phyloP scores from a whole-genome alignment of 2,113 vertebrate species.

The Tachysurus fulvidraco region DNA sequence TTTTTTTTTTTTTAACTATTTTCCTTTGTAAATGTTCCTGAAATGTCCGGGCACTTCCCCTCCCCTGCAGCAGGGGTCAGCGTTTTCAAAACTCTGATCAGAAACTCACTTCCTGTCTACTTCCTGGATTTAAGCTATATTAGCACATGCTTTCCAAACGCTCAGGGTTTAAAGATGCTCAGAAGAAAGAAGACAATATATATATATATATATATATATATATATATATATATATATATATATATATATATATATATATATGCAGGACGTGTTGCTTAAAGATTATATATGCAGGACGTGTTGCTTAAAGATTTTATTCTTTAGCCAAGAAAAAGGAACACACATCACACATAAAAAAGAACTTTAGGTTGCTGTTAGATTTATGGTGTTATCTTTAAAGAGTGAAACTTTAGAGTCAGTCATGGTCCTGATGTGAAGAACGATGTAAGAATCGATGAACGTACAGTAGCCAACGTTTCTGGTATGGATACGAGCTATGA shows the following conservation, averaged over 20 bases:
- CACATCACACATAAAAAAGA: background rate
- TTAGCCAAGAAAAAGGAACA: background rate
- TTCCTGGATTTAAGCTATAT: background rate
- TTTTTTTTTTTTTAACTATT: too few species aligned
- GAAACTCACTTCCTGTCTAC: background rate
- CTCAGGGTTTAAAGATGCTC: background rate
- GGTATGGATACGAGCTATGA: background rate
- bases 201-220: too few species aligned
- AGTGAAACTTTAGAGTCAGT: background rate
- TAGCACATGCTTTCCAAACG: background rate
- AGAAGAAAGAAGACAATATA: background rate
- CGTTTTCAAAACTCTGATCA: background rate
- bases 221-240: too few species aligned
- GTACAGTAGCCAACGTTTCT: background rate
- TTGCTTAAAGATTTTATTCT: background rate
- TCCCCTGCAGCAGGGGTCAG: background rate
- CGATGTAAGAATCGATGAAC: background rate
- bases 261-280: too few species aligned
- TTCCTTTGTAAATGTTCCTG: background rate
- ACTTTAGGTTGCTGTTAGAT: background rate
- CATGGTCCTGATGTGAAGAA: background rate
- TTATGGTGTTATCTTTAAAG: background rate
- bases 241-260: too few species aligned
- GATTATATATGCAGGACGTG: background rate
- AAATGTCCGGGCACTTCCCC: background rate